phyloP scores from a whole-genome alignment of 2,797 vertebrate species.

The Acanthurus lineatus region DNA sequence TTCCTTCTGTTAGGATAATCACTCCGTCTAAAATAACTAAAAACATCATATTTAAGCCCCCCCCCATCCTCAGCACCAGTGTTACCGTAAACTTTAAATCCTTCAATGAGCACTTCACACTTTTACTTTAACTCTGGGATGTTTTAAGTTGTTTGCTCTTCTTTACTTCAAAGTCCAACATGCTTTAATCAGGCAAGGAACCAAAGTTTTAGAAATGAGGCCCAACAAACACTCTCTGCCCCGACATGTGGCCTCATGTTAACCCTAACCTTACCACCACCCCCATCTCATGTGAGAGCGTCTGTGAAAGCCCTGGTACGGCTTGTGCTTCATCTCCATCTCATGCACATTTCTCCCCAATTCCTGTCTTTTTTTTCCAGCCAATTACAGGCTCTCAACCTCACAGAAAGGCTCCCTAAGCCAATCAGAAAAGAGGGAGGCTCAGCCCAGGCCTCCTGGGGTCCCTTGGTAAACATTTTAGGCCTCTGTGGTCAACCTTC shows the following conservation, averaged over 20 bases:
- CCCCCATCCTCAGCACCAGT: not conserved
- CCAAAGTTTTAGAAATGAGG: slow-evolving; percentile 15
- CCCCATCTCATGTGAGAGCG: slow-evolving; percentile 37
- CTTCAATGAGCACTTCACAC: not conserved
- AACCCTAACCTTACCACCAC: slow-evolving; percentile 49
- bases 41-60: slow-evolving; percentile 3
- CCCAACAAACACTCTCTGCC: slow-evolving; percentile 20
- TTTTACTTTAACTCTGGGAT: not conserved
- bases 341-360: slow-evolving; percentile 46
- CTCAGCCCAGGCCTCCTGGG: slow-evolving; percentile 63
- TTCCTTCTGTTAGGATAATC: slow-evolving; percentile 10
- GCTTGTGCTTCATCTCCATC: slow-evolving; percentile 48
- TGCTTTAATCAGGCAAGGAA: slow-evolving; percentile 36
- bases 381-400: slow-evolving; percentile 60
- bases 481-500: slow-evolving; percentile 66
- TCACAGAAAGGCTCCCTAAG: slow-evolving; percentile 51
- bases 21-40: slow-evolving; percentile 11
- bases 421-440: slow-evolving; percentile 81
- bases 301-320: slow-evolving; percentile 51
- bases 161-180: slow-evolving; percentile 25
- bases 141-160: slow-evolving; percentile 1
- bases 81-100: slow-evolving; percentile 8
- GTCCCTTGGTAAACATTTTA: slow-evolving; percentile 78
- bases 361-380: slow-evolving; percentile 37
- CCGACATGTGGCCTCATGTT: slow-evolving; percentile 60